Evolutionary conservation across 92 coral and sea anemone species (phyloP).

Genomic region (Micromussa lordhowensis): DNA sequence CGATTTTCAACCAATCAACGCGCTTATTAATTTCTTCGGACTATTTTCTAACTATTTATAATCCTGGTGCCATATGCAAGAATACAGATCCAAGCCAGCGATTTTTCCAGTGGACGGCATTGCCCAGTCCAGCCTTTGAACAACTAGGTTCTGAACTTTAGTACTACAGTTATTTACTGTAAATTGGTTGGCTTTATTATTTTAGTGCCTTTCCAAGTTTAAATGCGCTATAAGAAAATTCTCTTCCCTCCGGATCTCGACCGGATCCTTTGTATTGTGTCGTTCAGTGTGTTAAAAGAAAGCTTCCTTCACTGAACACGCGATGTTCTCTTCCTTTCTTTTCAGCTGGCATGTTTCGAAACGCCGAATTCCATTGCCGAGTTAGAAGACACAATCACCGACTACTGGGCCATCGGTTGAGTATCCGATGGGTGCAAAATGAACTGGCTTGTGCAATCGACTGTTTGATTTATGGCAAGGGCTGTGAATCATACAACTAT

Average conservation of each 20-base stretch:
- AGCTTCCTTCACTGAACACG: not conserved
- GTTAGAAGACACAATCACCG: conserved; percentile 54
- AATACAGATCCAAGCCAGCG: too few species aligned
- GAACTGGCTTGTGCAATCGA: conserved; percentile 72
- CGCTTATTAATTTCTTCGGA: too few species aligned
- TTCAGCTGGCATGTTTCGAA: conserved; percentile 44
- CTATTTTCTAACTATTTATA: too few species aligned
- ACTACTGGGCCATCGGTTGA: conserved; percentile 46
- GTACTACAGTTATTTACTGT: too few species aligned
- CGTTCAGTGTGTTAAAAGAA: too few species aligned
- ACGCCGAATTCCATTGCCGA: conserved; percentile 65
- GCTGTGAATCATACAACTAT: conserved; percentile 66
- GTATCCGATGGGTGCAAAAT: conserved; percentile 54
- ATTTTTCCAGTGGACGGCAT: too few species aligned
- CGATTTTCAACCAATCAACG: too few species aligned
- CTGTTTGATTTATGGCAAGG: conserved; percentile 58
- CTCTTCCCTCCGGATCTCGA: not conserved
- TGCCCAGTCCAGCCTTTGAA: too few species aligned
- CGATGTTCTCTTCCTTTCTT: not conserved
- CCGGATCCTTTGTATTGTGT: not conserved
- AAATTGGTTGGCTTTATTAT: not conserved
- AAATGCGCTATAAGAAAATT: not conserved
- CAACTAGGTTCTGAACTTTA: too few species aligned
- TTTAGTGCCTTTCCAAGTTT: too few species aligned
- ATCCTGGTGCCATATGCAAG: too few species aligned